These are phyloP conservation scores for Apodemus agrarius DNA, from an alignment of 2,797 vertebrate genomes.

Conservation along the genomic window DNA sequence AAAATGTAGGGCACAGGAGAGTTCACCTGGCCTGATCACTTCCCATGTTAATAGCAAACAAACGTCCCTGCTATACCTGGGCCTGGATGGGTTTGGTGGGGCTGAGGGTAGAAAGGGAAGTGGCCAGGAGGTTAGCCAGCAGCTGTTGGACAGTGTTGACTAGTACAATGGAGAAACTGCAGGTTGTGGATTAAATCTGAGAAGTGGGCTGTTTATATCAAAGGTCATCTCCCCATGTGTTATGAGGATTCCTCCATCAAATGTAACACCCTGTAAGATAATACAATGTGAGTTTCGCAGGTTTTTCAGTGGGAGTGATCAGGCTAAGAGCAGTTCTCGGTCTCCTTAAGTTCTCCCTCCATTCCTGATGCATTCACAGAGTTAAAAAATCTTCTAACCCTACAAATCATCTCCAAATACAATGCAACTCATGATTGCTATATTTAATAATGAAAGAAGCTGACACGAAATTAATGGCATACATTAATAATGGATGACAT, in stretches of 20 bases:
- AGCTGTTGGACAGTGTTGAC: neutral
- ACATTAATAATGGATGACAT: constrained; percentile 11
- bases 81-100: neutral
- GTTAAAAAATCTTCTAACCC: neutral
- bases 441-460: constrained; percentile 54
- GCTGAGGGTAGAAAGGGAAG: neutral
- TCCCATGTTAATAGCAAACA: neutral
- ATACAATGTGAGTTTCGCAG: neutral
- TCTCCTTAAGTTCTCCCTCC: neutral
- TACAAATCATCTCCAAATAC: constrained; percentile 38
- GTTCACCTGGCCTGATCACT: neutral
- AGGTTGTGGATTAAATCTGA: neutral
- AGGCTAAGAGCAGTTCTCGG: neutral
- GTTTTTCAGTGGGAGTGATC: neutral
- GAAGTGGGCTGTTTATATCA: neutral
- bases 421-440: neutral
- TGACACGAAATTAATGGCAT: constrained; percentile 30
- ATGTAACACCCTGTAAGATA: neutral
- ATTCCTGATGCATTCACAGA: neutral
- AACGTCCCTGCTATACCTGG: neutral
- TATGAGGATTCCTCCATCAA: neutral
- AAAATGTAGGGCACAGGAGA: neutral
- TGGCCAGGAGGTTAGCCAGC: neutral
- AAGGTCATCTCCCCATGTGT: neutral
- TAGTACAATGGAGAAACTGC: neutral